A percentile compares a stretch with the other conserved stretches of the same genome.
These are phyloP conservation scores for Phycodurus eques DNA, from an alignment of 2,113 vertebrate genomes.

Conservation along the genomic window DNA sequence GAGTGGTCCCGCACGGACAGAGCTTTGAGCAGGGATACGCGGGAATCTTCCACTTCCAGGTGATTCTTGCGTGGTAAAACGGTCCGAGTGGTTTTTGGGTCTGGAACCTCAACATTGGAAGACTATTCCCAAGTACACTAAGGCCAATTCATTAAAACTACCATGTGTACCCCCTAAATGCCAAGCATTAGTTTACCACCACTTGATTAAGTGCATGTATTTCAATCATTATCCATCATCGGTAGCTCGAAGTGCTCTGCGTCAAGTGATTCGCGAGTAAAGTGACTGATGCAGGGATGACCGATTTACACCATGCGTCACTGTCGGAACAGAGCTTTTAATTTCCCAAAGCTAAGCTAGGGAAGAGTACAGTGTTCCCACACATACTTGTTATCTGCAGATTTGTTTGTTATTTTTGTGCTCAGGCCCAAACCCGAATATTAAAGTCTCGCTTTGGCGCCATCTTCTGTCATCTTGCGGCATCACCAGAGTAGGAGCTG, in stretches of 20 bases:
- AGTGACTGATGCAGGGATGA: no score
- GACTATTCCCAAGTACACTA: background rate
- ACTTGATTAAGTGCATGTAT: no score
- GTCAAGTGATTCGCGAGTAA: no score
- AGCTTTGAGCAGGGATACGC: slow-evolving; percentile 81
- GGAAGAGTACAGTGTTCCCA: no score
- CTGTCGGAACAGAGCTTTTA: background rate
- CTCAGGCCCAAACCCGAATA: background rate
- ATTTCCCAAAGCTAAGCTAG: no score
- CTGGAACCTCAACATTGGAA: background rate
- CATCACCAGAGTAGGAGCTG: no score
- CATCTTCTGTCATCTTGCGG: no score
- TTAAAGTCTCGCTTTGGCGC: background rate
- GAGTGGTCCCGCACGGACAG: slow-evolving; percentile 88
- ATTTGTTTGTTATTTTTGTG: background rate
- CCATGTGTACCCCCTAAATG: background rate
- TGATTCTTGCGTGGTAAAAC: slow-evolving; percentile 17
- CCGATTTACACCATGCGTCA: background rate
- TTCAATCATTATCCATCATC: no score
- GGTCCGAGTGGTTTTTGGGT: background rate
- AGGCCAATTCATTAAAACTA: background rate
- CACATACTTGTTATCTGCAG: background rate
- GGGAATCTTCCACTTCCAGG: slow-evolving; percentile 90
- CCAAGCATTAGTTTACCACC: background rate
- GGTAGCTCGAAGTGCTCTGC: no score